Evolutionary conservation across 2,113 vertebrate species (phyloP), one percentile per base, ranked within the genome.

Genomic region (Neolamprologus caudopunctatus): DNA sequence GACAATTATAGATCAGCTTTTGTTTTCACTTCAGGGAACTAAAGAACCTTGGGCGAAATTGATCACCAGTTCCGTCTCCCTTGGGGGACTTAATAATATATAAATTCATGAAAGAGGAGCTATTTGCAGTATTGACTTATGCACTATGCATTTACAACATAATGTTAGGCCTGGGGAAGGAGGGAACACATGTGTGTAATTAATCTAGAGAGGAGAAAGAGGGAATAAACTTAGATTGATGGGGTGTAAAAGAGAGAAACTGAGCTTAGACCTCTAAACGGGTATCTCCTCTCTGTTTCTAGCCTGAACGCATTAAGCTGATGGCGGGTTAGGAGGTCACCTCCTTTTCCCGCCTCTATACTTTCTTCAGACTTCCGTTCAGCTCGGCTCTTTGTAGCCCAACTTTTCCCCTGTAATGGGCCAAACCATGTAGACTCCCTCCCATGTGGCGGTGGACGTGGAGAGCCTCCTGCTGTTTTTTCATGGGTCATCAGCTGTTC

Each of bases 1-100:
- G 92, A 94, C 94, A 95, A 95, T 97, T 96, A 95, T 94, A 91
- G 95, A 96, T 96, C 94, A 96, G 94, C 92, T 93, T 96, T 95
- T 95, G 95, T 96, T 95, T 95, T 95, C 92, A 93, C 95, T 95
- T 94, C 92, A 92, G 90, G 94, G 94, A 95, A 92, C 85, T 21
- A 24, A 87, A 93, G 91, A 92, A 94, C 94, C 94, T 92, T 89
- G 89, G 87, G 90, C 91, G 71, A 91, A 94, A 96, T 95, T 96
- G 95, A 95, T 96, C 85, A 88, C 47, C 24, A 54, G 88, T 63
- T 81, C 92, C 24, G 81, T 88, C 91, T 94, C 95, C 87, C 88
- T 37, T 37, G 92, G 93, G 95, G 86, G 89, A 91, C 90, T 95
- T 96, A 93, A 96, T 96, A 96, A 96, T 93, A 93, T 94, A 96